A percentile compares a stretch with the other conserved stretches of the same genome.
Conservation (phyloP, 2,888 invertebrate genomes). For the Blomia tropicalis region DNA sequence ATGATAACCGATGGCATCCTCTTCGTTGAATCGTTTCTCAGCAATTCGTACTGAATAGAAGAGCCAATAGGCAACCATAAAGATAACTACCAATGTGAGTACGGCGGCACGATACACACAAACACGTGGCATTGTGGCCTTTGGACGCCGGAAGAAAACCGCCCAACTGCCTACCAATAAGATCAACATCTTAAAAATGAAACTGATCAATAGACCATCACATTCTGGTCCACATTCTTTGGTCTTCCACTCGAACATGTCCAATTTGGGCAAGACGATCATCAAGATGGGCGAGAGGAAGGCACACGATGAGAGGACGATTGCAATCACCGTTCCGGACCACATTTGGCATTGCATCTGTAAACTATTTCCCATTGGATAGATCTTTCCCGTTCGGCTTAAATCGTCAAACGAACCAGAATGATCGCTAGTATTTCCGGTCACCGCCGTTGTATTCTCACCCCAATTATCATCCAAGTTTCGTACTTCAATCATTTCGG, state of each 20-base stretch:
- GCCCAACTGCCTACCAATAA: slow-evolving; percentile 83
- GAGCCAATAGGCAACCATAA: slow-evolving; percentile 91
- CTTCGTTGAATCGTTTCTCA: slow-evolving; percentile 34
- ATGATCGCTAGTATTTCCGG: slow-evolving; percentile 88
- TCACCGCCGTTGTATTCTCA: slow-evolving; percentile 92
- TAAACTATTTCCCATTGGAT: slow-evolving; percentile 28
- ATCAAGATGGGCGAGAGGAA: slow-evolving; percentile 84
- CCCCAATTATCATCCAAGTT: slow-evolving; percentile 96
- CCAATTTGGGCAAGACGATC: slow-evolving; percentile 77
- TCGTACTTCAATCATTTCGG: slow-evolving; percentile 82
- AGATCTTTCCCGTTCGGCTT: slow-evolving; percentile 34
- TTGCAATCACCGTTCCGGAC: slow-evolving; percentile 60
- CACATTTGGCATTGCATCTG: slow-evolving; percentile 53
- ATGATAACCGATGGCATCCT: slow-evolving; percentile 49
- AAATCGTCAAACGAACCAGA: slow-evolving; percentile 78
- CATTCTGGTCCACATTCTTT: slow-evolving; percentile 70
- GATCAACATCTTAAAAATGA: slow-evolving; percentile 76
- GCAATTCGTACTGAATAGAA: slow-evolving; percentile 78
- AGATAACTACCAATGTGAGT: slow-evolving; percentile 68
- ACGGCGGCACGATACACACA: slow-evolving; percentile 75
- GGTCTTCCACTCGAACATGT: slow-evolving; percentile 30
- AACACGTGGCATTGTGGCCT: slow-evolving; percentile 75
- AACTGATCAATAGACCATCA: slow-evolving; percentile 74
- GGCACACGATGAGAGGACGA: slow-evolving; percentile 60
- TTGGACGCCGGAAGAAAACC: slow-evolving; percentile 64